phyloP scores from a whole-genome alignment of 2,888 invertebrate species.

The Amphipoea lucens region DNA sequence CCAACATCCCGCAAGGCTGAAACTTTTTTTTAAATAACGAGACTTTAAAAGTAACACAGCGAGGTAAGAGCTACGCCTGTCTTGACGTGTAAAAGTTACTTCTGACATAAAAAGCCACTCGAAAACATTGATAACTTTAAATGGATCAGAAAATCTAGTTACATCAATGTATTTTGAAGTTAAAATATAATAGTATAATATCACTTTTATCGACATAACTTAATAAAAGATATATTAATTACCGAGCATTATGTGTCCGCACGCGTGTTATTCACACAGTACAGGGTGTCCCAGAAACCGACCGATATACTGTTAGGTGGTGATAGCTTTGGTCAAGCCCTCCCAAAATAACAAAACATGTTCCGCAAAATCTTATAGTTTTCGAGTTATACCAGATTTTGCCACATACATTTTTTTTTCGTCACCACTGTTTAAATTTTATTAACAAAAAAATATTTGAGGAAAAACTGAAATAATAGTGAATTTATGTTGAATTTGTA shows the following conservation, averaged over 20 bases:
- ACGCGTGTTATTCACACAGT: slow-evolving; percentile 42
- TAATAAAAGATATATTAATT: slow-evolving; percentile 59
- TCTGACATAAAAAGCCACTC: slow-evolving; percentile 23
- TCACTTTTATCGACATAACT: slow-evolving; percentile 51
- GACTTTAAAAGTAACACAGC: slow-evolving; percentile 50
- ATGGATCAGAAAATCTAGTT: slow-evolving; percentile 30
- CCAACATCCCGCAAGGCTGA: slow-evolving; percentile 54
- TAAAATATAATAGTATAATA: slow-evolving; percentile 26
- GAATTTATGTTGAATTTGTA: no score
- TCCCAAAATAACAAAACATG: no score
- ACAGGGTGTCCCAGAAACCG: not conserved
- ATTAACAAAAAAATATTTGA: no score
- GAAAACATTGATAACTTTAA: slow-evolving; percentile 35
- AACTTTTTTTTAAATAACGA: slow-evolving; percentile 61
- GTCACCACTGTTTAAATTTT: no score
- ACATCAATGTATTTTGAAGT: slow-evolving; percentile 30
- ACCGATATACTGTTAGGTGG: no score
- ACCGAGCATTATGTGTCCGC: slow-evolving; percentile 45
- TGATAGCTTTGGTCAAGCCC: no score
- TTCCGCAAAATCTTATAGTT: no score
- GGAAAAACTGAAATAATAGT: no score
- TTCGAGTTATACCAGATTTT: no score
- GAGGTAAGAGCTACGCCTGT: slow-evolving; percentile 43
- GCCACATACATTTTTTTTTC: no score
- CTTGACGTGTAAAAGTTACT: slow-evolving; percentile 42